Conservation (phyloP, 2,113 vertebrate genomes). For the Donacobius atricapilla region DNA sequence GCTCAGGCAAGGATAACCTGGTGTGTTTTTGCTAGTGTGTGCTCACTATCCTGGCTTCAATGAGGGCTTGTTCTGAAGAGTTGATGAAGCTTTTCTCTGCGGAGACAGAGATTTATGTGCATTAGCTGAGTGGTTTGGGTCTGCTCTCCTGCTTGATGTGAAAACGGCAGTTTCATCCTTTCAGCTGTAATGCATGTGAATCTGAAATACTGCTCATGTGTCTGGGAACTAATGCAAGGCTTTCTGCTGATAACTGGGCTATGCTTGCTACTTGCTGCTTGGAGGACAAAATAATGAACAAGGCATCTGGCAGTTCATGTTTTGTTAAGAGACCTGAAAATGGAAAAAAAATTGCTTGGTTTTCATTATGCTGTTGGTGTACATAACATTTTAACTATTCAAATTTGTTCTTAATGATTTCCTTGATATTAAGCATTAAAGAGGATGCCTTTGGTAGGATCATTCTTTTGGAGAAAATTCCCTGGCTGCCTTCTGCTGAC, state of each 20-base stretch:
- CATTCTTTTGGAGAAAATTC: neutral
- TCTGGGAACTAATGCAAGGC: neutral
- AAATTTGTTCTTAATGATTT: neutral
- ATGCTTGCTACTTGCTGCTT: neutral
- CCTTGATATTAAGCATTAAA: neutral
- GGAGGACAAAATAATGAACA: neutral
- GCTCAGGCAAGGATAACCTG: neutral
- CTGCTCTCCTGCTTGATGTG: neutral
- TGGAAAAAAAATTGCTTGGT: accelerated
- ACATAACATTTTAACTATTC: neutral
- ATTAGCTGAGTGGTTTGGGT: neutral
- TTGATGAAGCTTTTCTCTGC: accelerated
- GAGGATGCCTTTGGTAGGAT: neutral
- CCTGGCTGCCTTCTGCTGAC: neutral
- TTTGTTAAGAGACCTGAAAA: neutral
- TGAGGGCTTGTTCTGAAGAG: neutral
- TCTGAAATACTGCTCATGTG: accelerated
- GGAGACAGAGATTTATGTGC: neutral
- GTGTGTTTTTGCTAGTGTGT: neutral
- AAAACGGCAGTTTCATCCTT: neutral
- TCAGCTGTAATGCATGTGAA: neutral
- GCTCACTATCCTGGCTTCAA: accelerated
- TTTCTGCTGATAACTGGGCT: neutral
- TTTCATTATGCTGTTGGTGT: neutral
- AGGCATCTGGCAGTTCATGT: neutral